A percentile compares a stretch with the other conserved stretches of the same genome.
These are phyloP conservation scores for Ganaspis brasiliensis DNA, from an alignment of 2,888 invertebrate species.

Conservation along the genomic window DNA sequence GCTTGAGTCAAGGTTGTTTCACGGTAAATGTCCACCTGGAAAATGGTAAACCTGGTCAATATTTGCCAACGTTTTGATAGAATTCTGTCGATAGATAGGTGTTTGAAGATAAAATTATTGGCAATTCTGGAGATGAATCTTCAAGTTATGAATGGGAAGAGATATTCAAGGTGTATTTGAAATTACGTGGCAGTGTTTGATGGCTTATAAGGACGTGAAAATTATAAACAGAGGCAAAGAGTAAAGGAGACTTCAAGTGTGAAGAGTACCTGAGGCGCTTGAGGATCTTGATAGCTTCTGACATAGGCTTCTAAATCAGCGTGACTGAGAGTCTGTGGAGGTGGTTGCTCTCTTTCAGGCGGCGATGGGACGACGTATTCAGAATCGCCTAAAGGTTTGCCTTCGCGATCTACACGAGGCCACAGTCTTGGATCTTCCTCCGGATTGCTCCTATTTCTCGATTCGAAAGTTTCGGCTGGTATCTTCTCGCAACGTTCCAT, in stretches of 20 bases:
- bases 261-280: slow-evolving; percentile 70
- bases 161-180: background rate
- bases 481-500: slow-evolving; percentile 87
- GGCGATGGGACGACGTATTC: slow-evolving; percentile 88
- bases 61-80: background rate
- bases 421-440: slow-evolving; percentile 80
- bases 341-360: slow-evolving; percentile 84
- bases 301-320: slow-evolving; percentile 88
- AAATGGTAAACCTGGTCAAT: slow-evolving; percentile 52
- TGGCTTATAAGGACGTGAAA: slow-evolving; percentile 16
- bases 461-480: slow-evolving; percentile 83
- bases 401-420: slow-evolving; percentile 85
- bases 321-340: slow-evolving; percentile 82
- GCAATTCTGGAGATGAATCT: background rate
- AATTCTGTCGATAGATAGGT: slow-evolving; percentile 62
- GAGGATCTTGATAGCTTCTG: slow-evolving; percentile 83
- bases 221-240: slow-evolving; percentile 27
- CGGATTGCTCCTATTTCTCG: slow-evolving; percentile 75
- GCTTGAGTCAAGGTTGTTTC: slow-evolving; percentile 79
- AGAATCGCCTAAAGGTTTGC: slow-evolving; percentile 84
- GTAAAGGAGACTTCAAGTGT: slow-evolving; percentile 25
- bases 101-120: background rate
- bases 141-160: background rate
- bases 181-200: background rate
- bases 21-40: slow-evolving; percentile 76